Evolutionary conservation across 2,113 vertebrate genomes (phyloP).

Genomic region (Phocoena phocoena): DNA sequence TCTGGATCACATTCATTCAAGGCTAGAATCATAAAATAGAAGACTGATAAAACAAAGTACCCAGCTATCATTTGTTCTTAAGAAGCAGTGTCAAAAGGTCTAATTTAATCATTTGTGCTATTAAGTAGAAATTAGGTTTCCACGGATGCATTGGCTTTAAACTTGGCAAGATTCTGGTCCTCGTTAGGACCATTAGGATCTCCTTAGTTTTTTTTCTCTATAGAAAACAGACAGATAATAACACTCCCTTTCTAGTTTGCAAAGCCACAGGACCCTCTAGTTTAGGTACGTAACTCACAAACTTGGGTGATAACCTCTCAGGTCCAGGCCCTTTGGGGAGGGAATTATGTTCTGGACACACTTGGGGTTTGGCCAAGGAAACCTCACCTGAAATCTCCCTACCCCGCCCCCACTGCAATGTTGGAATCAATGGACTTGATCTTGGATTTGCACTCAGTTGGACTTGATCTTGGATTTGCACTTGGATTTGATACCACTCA

Average conservation of each 20-base stretch:
- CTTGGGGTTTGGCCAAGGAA: background rate
- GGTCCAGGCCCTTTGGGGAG: background rate
- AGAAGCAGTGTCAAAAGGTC: background rate
- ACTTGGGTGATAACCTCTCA: background rate
- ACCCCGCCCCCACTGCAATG: rapidly evolving
- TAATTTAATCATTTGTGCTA: background rate
- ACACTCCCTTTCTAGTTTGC: background rate
- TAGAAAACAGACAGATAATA: background rate
- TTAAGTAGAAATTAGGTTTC: background rate
- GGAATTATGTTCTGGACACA: background rate
- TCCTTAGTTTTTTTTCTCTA: background rate
- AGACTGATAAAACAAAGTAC: background rate
- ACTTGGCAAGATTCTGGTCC: background rate
- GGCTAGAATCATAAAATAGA: slow-evolving; percentile 13
- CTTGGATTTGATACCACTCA: background rate
- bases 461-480: background rate
- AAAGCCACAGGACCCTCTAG: background rate
- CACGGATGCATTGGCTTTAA: background rate
- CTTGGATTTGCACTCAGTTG: background rate
- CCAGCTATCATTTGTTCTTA: background rate
- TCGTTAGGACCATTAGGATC: background rate
- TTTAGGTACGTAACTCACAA: background rate
- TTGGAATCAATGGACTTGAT: background rate
- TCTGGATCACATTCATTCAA: slow-evolving; percentile 5
- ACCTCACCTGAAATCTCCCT: background rate